A percentile compares a stretch with the other conserved stretches of the same genome.
Evolutionary conservation across 2,888 invertebrate species (phyloP).

Genomic region (Agrotis exclamationis): DNA sequence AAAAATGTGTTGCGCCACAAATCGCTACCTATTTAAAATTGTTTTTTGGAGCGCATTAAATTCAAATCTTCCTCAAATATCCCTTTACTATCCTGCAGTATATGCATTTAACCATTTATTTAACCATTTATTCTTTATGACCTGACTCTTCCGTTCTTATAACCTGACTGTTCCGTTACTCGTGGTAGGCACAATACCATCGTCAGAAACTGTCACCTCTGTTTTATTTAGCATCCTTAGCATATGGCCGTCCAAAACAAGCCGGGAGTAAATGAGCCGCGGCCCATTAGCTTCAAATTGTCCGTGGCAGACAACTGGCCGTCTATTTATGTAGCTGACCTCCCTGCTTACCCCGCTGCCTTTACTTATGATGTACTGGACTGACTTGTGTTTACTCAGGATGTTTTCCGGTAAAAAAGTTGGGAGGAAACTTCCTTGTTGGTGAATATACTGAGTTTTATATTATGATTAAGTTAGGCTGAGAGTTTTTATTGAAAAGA

Average conservation of each 20-base stretch:
- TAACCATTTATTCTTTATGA: no score
- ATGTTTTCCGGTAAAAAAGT: slow-evolving; percentile 16
- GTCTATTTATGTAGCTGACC: slow-evolving; percentile 72
- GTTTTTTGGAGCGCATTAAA: no score
- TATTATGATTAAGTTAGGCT: background rate
- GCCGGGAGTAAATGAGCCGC: slow-evolving; percentile 78
- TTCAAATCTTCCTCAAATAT: no score
- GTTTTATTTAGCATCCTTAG: slow-evolving; percentile 55
- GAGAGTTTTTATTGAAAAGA: background rate
- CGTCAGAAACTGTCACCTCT: slow-evolving; percentile 35
- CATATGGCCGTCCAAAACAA: slow-evolving; percentile 67
- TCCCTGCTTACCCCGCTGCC: slow-evolving; percentile 60
- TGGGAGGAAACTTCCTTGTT: slow-evolving; percentile 24
- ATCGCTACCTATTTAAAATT: no score
- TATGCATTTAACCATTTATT: no score
- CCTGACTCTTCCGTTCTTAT: background rate
- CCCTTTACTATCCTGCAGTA: no score
- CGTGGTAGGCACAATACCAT: slow-evolving; percentile 7
- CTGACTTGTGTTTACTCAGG: slow-evolving; percentile 58
- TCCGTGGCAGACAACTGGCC: slow-evolving; percentile 76
- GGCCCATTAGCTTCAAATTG: slow-evolving; percentile 82
- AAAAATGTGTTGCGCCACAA: no score
- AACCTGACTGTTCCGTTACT: background rate
- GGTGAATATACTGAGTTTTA: background rate
- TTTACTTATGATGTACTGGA: slow-evolving; percentile 60